Base-by-base conservation (phyloP, 2,888 invertebrate species). In the Acrocyrtus sp. region DNA sequence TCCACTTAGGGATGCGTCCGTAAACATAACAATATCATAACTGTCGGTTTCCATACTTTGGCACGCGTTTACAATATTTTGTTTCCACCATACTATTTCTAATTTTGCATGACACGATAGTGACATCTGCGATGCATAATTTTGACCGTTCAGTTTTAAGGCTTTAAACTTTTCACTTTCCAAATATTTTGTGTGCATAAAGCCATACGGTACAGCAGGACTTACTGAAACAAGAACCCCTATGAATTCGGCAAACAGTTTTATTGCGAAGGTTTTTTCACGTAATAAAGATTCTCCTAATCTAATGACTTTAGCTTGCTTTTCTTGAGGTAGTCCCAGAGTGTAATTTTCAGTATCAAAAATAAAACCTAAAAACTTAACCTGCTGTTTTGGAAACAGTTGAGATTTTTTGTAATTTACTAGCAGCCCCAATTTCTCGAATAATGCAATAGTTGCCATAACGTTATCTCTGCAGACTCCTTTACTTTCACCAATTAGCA, bases 1-100 rank as follows among this genome's bases (percentile, higher is more conserved):
- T 3, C 66, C 72, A 2, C 51, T 5, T 19, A 51, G 17, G 1
- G 67, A 67, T 10, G 61, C 60, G 47, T 75, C 75, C 0, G 75
- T 61, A 26, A n/a, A n/a, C 10, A 62, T 10, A 15, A 10, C 21
- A 3, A 5, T 50, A 48, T 45, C 34, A 12, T 21, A 47, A 2
- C 1, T 8, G 10, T 45, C 4, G 8, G 2, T 12, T 4, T 27
- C n/a, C 10, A 51, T 12, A 1, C 3, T 24, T 4, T 51, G 43
- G 17, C 5, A 48, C 2, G 17, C 10, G 17, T 17, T 21, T 22
- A 1, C 3, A 26, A 48, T 3, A 47, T 48, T 3, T 10, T 3
- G 15, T 27, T 24, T 50, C 61, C 61, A 61, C 61, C 61, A 61
- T 29, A 3, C 8, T 21, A 61, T 29, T 17, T 50, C 48, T 12